These are phyloP conservation scores for Aphelinus atriplicis DNA, from an alignment of 1,140 invertebrate species.

Conservation along the genomic window DNA sequence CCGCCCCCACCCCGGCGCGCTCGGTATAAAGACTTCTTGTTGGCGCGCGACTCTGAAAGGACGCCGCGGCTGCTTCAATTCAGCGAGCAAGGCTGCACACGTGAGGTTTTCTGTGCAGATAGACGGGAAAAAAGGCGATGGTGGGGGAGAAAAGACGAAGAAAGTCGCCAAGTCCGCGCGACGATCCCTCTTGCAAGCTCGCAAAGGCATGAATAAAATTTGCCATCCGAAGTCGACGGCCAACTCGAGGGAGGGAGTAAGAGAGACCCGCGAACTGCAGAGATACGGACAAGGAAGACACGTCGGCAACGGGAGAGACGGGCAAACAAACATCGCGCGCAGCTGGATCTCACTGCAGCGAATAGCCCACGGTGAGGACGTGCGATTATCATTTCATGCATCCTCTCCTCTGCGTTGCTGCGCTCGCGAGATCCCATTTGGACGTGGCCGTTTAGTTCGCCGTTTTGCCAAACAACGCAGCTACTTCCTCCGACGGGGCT, in stretches of 20 bases:
- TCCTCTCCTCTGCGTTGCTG: background rate
- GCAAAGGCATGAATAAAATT: constrained; percentile 12
- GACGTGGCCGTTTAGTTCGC: too few species aligned
- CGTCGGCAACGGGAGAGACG: constrained; percentile 41
- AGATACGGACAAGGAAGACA: too few species aligned
- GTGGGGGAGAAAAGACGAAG: constrained; percentile 11
- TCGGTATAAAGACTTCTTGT: constrained; percentile 10
- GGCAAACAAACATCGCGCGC: background rate
- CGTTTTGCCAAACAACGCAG: too few species aligned
- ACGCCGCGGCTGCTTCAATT: constrained; percentile 19
- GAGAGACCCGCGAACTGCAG: constrained; percentile 19
- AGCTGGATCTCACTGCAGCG: background rate
- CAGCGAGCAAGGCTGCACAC: background rate
- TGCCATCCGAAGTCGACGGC: constrained; percentile 7
- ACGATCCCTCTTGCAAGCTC: background rate
- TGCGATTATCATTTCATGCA: background rate
- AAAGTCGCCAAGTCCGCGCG: constrained; percentile 9
- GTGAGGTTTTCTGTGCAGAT: constrained; percentile 4
- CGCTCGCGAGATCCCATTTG: too few species aligned
- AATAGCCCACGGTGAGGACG: background rate
- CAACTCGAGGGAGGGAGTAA: background rate
- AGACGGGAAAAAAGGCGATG: background rate
- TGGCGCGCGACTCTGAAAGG: constrained; percentile 9
- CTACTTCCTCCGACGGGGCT: too few species aligned
- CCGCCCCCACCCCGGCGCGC: too few species aligned